Evolutionary conservation across 1,140 invertebrate species (phyloP), one percentile per base, ranked within the genome.

Genomic region (Zaprionus nigranus): DNA sequence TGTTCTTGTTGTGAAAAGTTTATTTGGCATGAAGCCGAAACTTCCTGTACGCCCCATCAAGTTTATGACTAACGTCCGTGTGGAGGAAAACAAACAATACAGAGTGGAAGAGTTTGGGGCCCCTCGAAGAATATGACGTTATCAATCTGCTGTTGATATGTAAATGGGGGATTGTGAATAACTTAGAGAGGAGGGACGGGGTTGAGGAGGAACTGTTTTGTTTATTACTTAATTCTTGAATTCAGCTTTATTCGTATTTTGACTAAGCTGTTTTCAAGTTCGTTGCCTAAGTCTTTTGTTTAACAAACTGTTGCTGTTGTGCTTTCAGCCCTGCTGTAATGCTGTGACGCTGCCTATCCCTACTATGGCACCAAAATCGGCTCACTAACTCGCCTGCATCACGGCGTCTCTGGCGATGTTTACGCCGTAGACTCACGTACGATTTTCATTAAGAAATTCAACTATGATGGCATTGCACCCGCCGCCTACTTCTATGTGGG

Each of bases 401-500:
- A 98, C 93, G 96, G 95, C 58, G 96, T 98, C 70, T 95, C 95
- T 66, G 97, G 97, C 13, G 95, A 96, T 86, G 96, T 98, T 30
- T 98, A 96, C 92, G 97, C 97, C 1, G 97, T 98, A 0, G 97
- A 98, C 93, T 96, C 96, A 30, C 94, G 96, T 78, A 98, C 97
- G 38, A 92, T 98, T 38, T 97, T 97, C 93, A 95, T 98, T 78
- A 96, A 97, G 92, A 96, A 96, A 92, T 98, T 98, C 91, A 96
- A 95, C 20, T 98, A 98, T 87, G 97, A 98, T 84, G 97, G 97
- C 68, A 95, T 96, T 92, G 97, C 97, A 57, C 97, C 97, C 93
- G 97, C 97, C 69, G 97, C 97, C 5, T 98, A 96, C 90, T 98
- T 98, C 93, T 98, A 97, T 93, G 97, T 96, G 63, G 97, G 97